Conservation (phyloP, 2,888 invertebrate genomes). For the Melanostoma mellinum region DNA sequence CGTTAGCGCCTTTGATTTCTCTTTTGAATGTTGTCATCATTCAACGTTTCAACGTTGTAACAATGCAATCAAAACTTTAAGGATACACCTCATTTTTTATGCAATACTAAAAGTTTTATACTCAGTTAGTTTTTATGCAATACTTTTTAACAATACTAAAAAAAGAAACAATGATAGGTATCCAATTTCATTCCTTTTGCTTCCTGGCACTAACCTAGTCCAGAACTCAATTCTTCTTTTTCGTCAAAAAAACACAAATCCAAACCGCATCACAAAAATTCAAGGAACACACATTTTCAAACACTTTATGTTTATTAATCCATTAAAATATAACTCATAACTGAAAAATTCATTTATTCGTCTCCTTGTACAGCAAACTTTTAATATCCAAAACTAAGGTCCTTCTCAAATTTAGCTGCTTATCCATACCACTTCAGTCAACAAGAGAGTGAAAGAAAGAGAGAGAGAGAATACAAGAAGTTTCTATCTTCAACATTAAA, state of each 20-base stretch:
- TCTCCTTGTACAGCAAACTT: conserved; percentile 68
- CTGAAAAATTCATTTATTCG: conserved; percentile 65
- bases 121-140: too few relatives aligned
- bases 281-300: conserved; percentile 1
- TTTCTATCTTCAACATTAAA: conserved; percentile 46
- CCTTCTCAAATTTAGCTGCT: conserved; percentile 58
- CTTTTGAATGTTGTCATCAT: too few relatives aligned
- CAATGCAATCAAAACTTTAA: too few relatives aligned
- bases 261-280: neutral
- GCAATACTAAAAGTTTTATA: too few relatives aligned
- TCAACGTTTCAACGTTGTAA: too few relatives aligned
- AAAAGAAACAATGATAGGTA: too few relatives aligned
- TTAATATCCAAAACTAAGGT: conserved; percentile 48
- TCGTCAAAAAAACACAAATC: conserved; percentile 1
- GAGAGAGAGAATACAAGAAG: conserved; percentile 6
- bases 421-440: conserved; percentile 39
- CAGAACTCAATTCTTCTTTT: too few relatives aligned
- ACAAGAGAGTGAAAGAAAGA: conserved; percentile 1
- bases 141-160: too few relatives aligned
- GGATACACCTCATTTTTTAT: too few relatives aligned
- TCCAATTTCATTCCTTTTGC: too few relatives aligned
- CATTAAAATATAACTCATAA: conserved; percentile 50
- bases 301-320: conserved; percentile 23
- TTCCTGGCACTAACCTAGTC: too few relatives aligned
- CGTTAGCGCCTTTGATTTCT: too few relatives aligned